These are phyloP conservation scores for Apogon talboti DNA, from an alignment of 2,797 vertebrate genomes.

Conservation along the genomic window DNA sequence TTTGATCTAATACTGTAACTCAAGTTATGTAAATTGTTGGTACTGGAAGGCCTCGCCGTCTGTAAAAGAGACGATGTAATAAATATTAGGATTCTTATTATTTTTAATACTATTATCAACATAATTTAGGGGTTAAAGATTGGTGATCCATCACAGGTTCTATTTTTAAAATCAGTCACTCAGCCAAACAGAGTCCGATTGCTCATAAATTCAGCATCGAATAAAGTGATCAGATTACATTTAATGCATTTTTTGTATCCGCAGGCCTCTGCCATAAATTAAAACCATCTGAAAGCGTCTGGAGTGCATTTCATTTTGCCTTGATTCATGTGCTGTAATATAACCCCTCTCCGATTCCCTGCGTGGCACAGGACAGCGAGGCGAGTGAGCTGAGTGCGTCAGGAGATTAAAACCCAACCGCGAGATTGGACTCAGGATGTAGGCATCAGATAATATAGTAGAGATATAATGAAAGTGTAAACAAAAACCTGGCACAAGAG, in stretches of 20 bases:
- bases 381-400: constrained; percentile 79
- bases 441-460: constrained; percentile 87
- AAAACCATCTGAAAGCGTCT: constrained; percentile 93
- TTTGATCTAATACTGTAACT: not conserved
- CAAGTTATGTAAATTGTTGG: not conserved
- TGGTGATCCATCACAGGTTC: constrained; percentile 74
- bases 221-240: constrained; percentile 94
- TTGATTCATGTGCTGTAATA: constrained; percentile 95
- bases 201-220: constrained; percentile 89
- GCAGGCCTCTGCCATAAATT: constrained; percentile 92
- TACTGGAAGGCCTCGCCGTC: constrained; percentile 2
- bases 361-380: constrained; percentile 79
- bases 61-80: not conserved
- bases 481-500: constrained; percentile 87
- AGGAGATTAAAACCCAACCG: constrained; percentile 87
- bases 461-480: constrained; percentile 91
- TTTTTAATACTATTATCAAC: constrained; percentile 44
- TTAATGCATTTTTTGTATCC: constrained; percentile 91
- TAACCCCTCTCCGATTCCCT: constrained; percentile 90
- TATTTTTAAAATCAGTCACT: constrained; percentile 89
- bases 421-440: constrained; percentile 89
- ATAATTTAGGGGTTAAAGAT: constrained; percentile 48
- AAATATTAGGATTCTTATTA: constrained; percentile 6
- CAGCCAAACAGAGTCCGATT: constrained; percentile 82
- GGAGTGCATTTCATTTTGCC: constrained; percentile 93